Base-by-base conservation (phyloP, 2,113 vertebrate species). In the Lampris megalopsis region DNA sequence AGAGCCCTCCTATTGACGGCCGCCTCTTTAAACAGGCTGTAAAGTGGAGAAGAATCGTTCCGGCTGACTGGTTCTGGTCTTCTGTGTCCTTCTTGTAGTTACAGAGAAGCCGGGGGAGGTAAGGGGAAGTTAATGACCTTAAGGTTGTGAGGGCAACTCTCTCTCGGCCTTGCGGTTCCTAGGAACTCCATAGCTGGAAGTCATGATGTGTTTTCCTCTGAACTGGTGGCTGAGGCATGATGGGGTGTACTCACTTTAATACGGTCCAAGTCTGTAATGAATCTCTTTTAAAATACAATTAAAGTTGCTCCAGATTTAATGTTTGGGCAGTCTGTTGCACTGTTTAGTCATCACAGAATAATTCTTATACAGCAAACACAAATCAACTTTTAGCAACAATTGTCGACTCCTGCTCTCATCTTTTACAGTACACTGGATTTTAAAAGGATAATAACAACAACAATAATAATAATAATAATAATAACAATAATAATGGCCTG, bases 261-360 rank as follows among this genome's bases (percentile, higher is more conserved):
- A 24, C 24, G 24, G 24, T 24, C 24, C 24, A 36, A 5, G 70
- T 72, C 47, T 40, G n/a, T 64, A 59, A 48, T 2, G 2, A 24
- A 64, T 13, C 9, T 38, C 36, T 59, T 24, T 38, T 59, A 40
- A 59, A 59, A 5, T 59, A 40, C 40, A 9, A 13, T 79, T 60
- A 71, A 69, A 83, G 77, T 73, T 4, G 13, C 61, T 61, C 49
- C 77, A 80, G 56, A 64, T 77, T 79, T 72, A 1, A 40, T 64
- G 40, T 60, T 65, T 41, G 57, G 13, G 42, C 38, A 3, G 7
- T 71, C 60, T 52, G 61, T 53, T 62, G 63, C 41, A 42, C 5
- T 65, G 45, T 64, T 45, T 73, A 35, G 37, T 59, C 48, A 42
- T 72, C 68, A 54, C 35, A 63, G 61, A 70, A 63, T 56, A 35